Conservation (phyloP, 2,797 vertebrate species). For the Sphenopsis melanotis region DNA sequence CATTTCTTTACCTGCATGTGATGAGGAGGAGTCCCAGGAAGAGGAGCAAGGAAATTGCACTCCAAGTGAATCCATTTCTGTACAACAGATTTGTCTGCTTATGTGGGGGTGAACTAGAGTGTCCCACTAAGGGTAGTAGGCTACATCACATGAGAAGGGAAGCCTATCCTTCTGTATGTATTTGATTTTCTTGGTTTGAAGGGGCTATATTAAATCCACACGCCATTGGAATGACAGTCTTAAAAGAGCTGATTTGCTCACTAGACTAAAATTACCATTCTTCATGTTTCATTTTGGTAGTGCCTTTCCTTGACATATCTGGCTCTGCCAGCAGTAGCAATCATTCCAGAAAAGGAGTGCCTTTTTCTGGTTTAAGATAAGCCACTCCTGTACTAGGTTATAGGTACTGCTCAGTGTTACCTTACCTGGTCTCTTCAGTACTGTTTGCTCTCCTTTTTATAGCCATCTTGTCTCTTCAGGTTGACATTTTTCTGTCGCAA, state of each 20-base stretch:
- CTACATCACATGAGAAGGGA: neutral
- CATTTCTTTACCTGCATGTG: neutral
- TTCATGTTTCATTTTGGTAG: neutral
- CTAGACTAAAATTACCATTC: neutral
- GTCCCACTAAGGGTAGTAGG: neutral
- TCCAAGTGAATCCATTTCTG: neutral
- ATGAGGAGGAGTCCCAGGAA: neutral
- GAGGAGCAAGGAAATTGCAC: neutral
- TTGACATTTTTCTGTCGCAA: neutral
- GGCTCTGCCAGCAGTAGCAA: neutral
- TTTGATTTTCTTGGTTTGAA: neutral
- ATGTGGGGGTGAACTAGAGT: neutral
- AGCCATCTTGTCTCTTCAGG: neutral
- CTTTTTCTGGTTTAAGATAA: conserved; percentile 7
- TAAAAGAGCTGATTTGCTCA: neutral
- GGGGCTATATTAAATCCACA: neutral
- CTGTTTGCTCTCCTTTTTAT: neutral
- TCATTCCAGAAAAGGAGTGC: neutral
- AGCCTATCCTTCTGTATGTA: neutral
- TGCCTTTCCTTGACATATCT: neutral
- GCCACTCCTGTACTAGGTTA: neutral
- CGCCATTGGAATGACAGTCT: neutral
- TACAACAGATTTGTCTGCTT: neutral
- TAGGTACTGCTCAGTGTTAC: neutral
- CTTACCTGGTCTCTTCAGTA: neutral